Percentiles rank a stretch among this genome's conserved stretches.
Evolutionary conservation across 2,888 invertebrate genomes (phyloP).

Genomic region (Drosophila neonasuta): DNA sequence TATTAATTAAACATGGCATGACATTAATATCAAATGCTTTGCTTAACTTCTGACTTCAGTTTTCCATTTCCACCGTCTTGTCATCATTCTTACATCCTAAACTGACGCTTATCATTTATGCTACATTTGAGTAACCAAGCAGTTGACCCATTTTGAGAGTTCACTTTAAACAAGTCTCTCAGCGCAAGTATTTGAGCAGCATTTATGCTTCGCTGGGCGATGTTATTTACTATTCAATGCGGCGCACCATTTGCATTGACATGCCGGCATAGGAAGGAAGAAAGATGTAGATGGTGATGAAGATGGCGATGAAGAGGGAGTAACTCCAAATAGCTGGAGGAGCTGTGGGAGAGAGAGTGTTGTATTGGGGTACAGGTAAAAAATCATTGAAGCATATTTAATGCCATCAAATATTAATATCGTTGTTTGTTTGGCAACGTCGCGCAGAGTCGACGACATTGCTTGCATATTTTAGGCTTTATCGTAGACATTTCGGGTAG

Average conservation of each 20-base stretch:
- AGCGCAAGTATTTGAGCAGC: constrained; percentile 29
- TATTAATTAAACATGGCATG: constrained; percentile 44
- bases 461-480: constrained; percentile 54
- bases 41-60: not conserved
- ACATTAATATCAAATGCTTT: constrained; percentile 27
- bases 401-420: constrained; percentile 75
- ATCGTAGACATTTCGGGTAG: constrained; percentile 34
- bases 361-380: constrained; percentile 37
- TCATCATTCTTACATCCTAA: not conserved
- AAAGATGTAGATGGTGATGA: too few relatives aligned
- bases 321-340: constrained; percentile 9
- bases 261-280: constrained; percentile 19
- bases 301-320: constrained; percentile 2
- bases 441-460: constrained; percentile 44
- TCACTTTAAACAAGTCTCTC: constrained; percentile 30
- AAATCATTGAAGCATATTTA: constrained; percentile 72
- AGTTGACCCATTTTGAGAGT: constrained; percentile 37
- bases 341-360: not conserved
- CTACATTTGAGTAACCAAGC: constrained; percentile 36
- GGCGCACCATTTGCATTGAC: constrained; percentile 58
- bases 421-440: constrained; percentile 50
- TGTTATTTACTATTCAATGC: constrained; percentile 65
- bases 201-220: constrained; percentile 56
- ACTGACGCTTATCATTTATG: constrained; percentile 40
- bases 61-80: not conserved